Base-by-base conservation (phyloP, 2,113 vertebrate species). In the Hippocampus zosterae region DNA sequence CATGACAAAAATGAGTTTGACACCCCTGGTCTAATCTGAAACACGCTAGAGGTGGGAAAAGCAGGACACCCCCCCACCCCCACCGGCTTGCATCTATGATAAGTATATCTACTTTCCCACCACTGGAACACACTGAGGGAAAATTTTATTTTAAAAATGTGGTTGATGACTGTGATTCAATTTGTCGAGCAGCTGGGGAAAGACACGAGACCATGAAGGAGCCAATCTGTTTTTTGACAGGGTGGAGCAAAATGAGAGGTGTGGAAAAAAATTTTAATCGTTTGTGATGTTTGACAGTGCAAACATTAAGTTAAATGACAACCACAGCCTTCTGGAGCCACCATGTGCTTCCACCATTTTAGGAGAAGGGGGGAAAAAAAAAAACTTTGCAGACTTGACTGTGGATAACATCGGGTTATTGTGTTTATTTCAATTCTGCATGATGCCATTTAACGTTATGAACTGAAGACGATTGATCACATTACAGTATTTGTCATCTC, bases 121-220 rank as follows among this genome's bases (percentile, higher is more conserved):
- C 27, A 19, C 27, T 60, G 13, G 29, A 5, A 59, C 10, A 16
- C 56, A 59, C 56, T 6, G 56, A 60, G 13, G 25, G 15, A 61
- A 56, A 70, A 74, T 19, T 68, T 59, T 55, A 67, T 55, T 29
- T 55, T 57, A 15, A 67, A 66, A 63, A 33, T 62, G 18, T 15
- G 65, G 50, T 64, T 59, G 27, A 59, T 8, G 25, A 59, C 13
- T 11, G 33, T 42, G 62, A n/a, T 64, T 64, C 18, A 42, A 64
- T 63, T 19, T 41, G 29, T 37, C 10, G 8, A 63, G 59, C 52
- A 11, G 21, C 27, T 41, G 12, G 62, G 15, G 1, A 21, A 41
- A 41, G 19, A 42, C 4, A 8, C 4, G 3, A 21, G 18, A n/a
- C 13, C 56, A 8, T 15, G 15, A 12, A 42, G n/a, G 23, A 23